Base-by-base conservation (phyloP, 1,140 invertebrate genomes). In the Mizuhopecten yessoensis region DNA sequence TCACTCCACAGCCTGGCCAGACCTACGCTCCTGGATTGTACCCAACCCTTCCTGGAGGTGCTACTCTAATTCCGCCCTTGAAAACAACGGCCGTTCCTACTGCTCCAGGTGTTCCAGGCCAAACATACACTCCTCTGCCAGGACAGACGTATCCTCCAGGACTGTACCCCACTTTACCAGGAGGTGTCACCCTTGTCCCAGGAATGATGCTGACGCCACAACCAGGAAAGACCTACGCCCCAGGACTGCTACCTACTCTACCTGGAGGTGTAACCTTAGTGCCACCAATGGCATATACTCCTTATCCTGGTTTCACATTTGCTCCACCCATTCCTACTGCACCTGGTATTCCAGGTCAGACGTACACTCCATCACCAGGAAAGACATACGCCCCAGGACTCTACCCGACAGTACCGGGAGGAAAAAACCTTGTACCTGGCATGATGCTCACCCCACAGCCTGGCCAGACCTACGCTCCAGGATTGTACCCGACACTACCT, bases 111-210 rank as follows among this genome's bases (percentile, higher is more conserved):
- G n/a, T 75, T 29, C 57, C 57, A 29, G 42, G 42, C 7, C 87
- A 90, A 57, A 86, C 89, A 23, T 92, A 90, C 75, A 49, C 75
- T 33, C 90, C 86, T n/a, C 75, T 29, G 33, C 91, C 90, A 45
- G 91, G 91, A 39, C 75, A 89, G 29, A 92, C 89, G 34, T 92
- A 86, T 75, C 88, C 91, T 29, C 91, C 91, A 75, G 90, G 89
- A 15, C 29, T 75, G 3, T 36, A 36, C 36, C 91, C 91, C 13
- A 92, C 91, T 29, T 49, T 90, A 86, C 57, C 34, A 42, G 88
- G 89, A 87, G 36, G 75, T 29, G 34, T 86, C 49, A 89, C 91
- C 17, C 90, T 87, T 86, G 87, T 87, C 0, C 91, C 91, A 88
- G 90, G 88, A 3, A 49, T 57, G 15, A 36, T 33, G 33, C 91